Conservation (phyloP, 2,113 vertebrate genomes). For the Scortum barcoo region DNA sequence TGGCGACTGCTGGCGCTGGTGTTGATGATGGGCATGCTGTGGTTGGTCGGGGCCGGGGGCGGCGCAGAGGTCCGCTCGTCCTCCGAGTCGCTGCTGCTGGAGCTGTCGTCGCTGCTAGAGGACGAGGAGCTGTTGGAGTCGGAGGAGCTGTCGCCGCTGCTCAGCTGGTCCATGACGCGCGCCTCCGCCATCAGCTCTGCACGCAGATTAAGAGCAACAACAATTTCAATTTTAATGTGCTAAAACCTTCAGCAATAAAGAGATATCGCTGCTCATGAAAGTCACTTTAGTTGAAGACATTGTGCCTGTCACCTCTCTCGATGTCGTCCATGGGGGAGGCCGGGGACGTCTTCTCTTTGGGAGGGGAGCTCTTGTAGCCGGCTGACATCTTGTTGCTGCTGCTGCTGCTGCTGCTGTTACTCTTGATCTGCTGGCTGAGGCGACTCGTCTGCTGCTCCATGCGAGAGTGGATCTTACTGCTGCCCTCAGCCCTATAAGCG, state of each 20-base stretch:
- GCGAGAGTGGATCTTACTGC: constrained; percentile 94
- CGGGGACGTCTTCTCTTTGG: constrained; percentile 89
- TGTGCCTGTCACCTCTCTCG: constrained; percentile 88
- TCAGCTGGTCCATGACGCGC: constrained; percentile 94
- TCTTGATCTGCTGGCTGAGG: constrained; percentile 86
- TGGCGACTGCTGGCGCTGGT: constrained; percentile 71
- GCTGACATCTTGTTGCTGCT: constrained; percentile 84
- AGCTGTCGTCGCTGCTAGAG: constrained; percentile 92
- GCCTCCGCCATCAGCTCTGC: constrained; percentile 97
- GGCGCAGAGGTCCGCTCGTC: constrained; percentile 75
- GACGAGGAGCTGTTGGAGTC: constrained; percentile 94
- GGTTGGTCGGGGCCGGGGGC: constrained; percentile 65
- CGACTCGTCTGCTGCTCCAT: constrained; percentile 85
- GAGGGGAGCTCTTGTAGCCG: constrained; percentile 86
- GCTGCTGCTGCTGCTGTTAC: constrained; percentile 85
- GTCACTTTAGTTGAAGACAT: neutral
- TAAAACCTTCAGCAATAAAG: neutral
- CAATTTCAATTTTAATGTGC: neutral
- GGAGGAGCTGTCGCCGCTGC: constrained; percentile 93
- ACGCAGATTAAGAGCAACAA: neutral
- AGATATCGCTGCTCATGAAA: neutral
- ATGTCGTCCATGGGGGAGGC: constrained; percentile 95
- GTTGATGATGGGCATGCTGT: constrained; percentile 83
- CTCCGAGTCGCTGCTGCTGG: constrained; percentile 90
- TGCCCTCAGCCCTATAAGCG: constrained; percentile 97